Conservation (phyloP, 2,113 vertebrate species). For the Procavia capensis region DNA sequence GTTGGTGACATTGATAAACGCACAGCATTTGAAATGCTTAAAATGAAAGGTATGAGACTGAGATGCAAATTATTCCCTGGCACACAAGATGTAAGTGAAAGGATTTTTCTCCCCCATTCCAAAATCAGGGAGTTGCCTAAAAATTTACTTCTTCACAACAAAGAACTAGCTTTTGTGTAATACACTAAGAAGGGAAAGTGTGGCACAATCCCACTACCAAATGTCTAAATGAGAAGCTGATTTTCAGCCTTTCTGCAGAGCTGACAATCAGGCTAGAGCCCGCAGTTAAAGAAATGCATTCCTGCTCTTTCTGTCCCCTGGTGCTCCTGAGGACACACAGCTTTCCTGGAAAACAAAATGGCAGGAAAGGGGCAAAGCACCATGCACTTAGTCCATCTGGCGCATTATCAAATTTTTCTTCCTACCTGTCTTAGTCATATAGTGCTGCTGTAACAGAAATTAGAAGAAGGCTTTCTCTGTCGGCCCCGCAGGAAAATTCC, state of each 20-base stretch:
- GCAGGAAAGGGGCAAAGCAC: background rate
- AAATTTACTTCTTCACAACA: background rate
- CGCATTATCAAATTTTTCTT: background rate
- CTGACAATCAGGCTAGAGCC: background rate
- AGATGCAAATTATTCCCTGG: background rate
- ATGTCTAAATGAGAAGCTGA: background rate
- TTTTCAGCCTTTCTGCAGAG: background rate
- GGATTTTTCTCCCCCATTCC: background rate
- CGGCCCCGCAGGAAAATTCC: too few species aligned
- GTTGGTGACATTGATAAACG: background rate
- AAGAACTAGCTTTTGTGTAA: background rate
- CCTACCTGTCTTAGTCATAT: too few species aligned
- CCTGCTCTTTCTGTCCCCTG: background rate
- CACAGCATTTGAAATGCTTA: constrained; percentile 29
- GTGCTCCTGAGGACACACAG: background rate
- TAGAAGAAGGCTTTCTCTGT: too few species aligned
- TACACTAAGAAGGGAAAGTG: background rate
- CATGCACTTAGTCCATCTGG: background rate
- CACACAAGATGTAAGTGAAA: background rate
- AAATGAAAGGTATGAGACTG: background rate
- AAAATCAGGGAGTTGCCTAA: background rate
- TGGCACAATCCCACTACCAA: background rate
- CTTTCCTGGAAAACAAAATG: background rate
- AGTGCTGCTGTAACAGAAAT: too few species aligned
- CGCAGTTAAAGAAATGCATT: background rate